Percentiles rank a stretch among this genome's conserved stretches.
Conservation (phyloP, 2,113 vertebrate genomes). For the Malurus cyaneus region DNA sequence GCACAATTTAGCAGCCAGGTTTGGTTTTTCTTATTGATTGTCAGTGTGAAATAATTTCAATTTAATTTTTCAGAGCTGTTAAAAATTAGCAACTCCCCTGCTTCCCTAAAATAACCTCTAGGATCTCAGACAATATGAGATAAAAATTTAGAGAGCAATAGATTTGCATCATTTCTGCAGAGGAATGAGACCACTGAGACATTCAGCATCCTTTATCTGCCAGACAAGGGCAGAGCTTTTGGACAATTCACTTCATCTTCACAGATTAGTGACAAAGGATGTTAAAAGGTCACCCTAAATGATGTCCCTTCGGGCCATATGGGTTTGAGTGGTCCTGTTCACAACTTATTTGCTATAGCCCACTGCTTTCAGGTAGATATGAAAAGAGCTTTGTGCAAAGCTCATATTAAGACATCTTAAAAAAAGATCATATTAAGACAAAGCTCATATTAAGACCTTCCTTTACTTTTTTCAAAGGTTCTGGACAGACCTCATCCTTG, state of each 20-base stretch:
- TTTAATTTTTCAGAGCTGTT: not conserved
- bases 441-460: slow-evolving; percentile 53
- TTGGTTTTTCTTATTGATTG: not conserved
- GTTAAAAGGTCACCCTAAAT: slow-evolving; percentile 52
- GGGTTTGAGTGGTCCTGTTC: slow-evolving; percentile 49
- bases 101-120: not conserved
- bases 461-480: slow-evolving; percentile 42
- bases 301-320: slow-evolving; percentile 13
- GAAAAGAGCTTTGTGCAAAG: slow-evolving; percentile 70
- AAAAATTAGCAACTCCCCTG: not conserved
- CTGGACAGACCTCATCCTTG: slow-evolving; percentile 43
- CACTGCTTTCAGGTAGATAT: slow-evolving; percentile 52
- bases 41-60: not conserved
- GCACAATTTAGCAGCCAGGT: not conserved
- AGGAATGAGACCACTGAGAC: not conserved
- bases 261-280: slow-evolving; percentile 39
- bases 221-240: not conserved
- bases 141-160: not conserved
- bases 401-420: slow-evolving; percentile 48
- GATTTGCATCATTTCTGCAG: not conserved
- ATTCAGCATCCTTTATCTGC: not conserved
- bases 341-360: slow-evolving; percentile 44
- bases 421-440: slow-evolving; percentile 56
- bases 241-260: slow-evolving; percentile 17
- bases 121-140: not conserved